Evolutionary conservation across 2,888 invertebrate genomes (phyloP), one percentile per base, ranked within the genome.

Genomic region (Mimachlamys varia): DNA sequence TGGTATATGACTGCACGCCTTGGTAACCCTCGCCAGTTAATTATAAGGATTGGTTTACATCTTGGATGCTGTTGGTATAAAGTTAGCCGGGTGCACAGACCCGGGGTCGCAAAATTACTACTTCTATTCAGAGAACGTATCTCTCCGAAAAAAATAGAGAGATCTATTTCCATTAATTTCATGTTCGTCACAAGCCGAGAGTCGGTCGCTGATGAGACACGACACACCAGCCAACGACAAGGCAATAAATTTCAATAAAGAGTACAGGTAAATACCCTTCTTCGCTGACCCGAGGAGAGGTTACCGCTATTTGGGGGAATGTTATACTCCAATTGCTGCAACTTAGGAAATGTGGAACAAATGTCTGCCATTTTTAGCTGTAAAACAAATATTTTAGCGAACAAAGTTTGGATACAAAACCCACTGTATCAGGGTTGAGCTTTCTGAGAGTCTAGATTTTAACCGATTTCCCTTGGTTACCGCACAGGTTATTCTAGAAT

Each of bases 181-280:
- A 76, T 76, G 33, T 76, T 33, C 27, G 76, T 76, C 76, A 33
- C 76, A 33, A 33, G 76, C 27, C 4, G 27, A 33, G 27, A 76
- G 76, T 76, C 76, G 76, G 76, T 27, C 27, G 33, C 27, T 76
- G 76, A 76, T 33, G 76, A 76, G 76, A 33, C 76, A 33, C 27
- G 76, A 76, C 76, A 76, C 76, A 76, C 76, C 27, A 76, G 33
- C 33, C 33, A 76, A 76, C 76, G 76, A 76, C 27, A 27, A 33
- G 27, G 76, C 33, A 76, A 76, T 76, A 76, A 76, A 76, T 76
- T 76, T 76, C 76, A 76, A 76, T 76, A 76, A 76, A 76, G 76
- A 76, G 76, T 76, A 15, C 76, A 76, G 76, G 76, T 76, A 76
- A 76, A 27, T 76, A 76, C 76, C 10, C 33, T 76, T 27, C 33